phyloP scores from a whole-genome alignment of 1,140 invertebrate genomes.

The Pseudomyrmex sp. region DNA sequence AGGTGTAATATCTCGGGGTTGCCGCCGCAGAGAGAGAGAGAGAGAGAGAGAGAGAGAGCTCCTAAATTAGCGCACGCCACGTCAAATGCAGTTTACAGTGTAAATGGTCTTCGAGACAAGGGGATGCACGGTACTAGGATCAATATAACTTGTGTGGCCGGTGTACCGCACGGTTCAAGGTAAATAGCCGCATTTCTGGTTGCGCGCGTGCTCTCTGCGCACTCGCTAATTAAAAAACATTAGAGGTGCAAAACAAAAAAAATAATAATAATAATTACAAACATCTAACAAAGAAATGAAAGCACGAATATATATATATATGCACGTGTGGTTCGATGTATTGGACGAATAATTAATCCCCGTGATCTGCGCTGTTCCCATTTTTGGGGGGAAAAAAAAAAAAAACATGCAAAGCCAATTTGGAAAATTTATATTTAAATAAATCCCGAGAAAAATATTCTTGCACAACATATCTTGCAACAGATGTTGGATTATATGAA shows the following conservation, averaged over 20 bases:
- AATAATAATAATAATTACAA: neutral
- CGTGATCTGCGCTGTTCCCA: no score
- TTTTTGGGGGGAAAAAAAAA: no score
- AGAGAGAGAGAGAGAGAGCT: constrained; percentile 17
- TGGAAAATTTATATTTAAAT: no score
- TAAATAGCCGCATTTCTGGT: constrained; percentile 43
- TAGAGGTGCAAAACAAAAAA: neutral
- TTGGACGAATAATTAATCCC: no score
- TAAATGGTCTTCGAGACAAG: constrained; percentile 48
- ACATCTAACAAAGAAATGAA: no score
- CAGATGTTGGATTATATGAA: no score
- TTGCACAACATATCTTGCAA: no score
- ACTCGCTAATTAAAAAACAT: neutral
- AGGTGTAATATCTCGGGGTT: constrained; percentile 30
- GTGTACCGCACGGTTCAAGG: constrained; percentile 1
- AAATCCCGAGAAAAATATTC: no score
- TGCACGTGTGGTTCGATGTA: no score
- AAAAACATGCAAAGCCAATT: no score
- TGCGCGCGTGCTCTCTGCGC: neutral
- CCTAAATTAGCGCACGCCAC: constrained; percentile 44
- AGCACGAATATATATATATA: no score
- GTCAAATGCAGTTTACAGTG: constrained; percentile 59
- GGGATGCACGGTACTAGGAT: constrained; percentile 11
- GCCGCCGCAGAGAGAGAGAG: neutral
- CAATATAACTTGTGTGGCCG: constrained; percentile 38